Evolutionary conservation across 2,113 vertebrate species (phyloP).

Genomic region (Steatornis caripensis): DNA sequence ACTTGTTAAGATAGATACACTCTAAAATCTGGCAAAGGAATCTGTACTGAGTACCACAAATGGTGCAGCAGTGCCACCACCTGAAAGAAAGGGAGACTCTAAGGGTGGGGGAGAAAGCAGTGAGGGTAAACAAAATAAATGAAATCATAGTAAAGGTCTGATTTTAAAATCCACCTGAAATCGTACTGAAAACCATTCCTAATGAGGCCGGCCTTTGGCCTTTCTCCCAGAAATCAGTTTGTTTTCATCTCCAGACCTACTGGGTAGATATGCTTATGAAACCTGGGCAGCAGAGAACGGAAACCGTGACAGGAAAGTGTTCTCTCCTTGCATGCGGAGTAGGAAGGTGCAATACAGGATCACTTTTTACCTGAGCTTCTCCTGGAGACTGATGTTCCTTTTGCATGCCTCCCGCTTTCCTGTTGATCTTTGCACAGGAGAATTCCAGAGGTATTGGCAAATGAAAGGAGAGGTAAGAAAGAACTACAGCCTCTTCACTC

Average conservation of each 20-base stretch:
- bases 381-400: background rate
- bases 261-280: background rate
- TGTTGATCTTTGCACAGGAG: background rate
- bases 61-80: slow-evolving; percentile 63
- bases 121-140: background rate
- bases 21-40: background rate
- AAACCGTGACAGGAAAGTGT: background rate
- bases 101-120: background rate
- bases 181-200: background rate
- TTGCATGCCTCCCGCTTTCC: background rate
- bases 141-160: background rate
- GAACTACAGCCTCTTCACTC: background rate
- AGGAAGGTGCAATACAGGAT: background rate
- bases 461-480: background rate
- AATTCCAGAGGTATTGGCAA: background rate
- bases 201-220: background rate
- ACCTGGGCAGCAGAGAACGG: background rate
- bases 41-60: background rate
- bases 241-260: background rate
- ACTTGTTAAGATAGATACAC: slow-evolving; percentile 24
- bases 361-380: background rate
- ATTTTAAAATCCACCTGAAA: background rate
- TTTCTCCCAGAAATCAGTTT: background rate
- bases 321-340: background rate
- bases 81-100: slow-evolving; percentile 43